Base-by-base conservation (phyloP, 2,888 invertebrate species). In the Amphiduros pacificus region DNA sequence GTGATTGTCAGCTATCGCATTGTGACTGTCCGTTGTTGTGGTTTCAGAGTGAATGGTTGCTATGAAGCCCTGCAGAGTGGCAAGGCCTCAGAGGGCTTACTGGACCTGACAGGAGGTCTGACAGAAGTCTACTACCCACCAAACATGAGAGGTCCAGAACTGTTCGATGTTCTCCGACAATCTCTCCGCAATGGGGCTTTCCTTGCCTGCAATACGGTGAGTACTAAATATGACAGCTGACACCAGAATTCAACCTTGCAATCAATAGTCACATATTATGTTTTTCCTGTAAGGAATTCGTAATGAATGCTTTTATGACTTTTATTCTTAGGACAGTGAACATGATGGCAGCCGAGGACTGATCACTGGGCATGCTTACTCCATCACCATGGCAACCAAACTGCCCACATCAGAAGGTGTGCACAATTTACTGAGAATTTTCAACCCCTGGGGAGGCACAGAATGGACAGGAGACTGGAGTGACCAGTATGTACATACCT, bases 381-480 rank as follows among this genome's bases (percentile, higher is more conserved):
- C 84, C 2, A 77, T 85, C 51, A 83, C 84, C 14, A 81, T 76
- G 11, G 79, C 82, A 41, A 76, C 27, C 9, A 40, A 62, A 44
- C 29, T 65, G 6, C 29, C 55, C n/a, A 61, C 64, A 41, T n/a
- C 11, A 11, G 57, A 56, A 44, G 67, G 67, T 20, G 75, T 77
- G 58, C 79, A 78, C n/a, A 74, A 77, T 53, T 68, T 85, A 48
- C 70, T 85, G 6, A 62, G 84, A 20, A 75, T 85, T 11, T 65
- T 84, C 31, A 85, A 84, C 71, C 84, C 84, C 0, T 85, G 84
- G 84, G 84, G 82, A 6, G 81, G 77, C 14, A 81, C 80, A 2
- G 84, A 85, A 70, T 85, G 85, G 84, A 83, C 79, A 28, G 85
- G 85, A 2, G 78, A 80, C 0, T 85, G 84, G 85, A 79, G 81